Base-by-base conservation (phyloP, 2,113 vertebrate species). In the Lontra canadensis region DNA sequence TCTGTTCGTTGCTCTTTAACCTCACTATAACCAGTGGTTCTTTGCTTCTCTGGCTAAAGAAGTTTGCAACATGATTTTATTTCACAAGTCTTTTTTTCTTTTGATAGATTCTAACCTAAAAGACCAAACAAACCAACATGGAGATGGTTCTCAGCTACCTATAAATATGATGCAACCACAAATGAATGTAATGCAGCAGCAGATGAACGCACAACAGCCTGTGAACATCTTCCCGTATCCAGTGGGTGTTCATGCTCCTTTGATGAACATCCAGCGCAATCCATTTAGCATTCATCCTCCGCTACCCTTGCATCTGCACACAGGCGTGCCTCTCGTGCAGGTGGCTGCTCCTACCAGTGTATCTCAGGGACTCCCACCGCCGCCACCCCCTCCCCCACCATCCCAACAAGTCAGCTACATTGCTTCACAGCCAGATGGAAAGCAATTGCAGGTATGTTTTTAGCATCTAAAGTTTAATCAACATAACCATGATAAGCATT, bases 371-470 rank as follows among this genome's bases (percentile, higher is more conserved):
- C 76, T 52, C 29, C 76, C 76, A 0, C 99, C 99, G 0, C 99
- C 99, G 15, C 99, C 99, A 15, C 99, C 99, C 10, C 99, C 99
- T 0, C 99, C 99, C 61, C 99, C 99, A 25, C 99, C 99, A 94
- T 99, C 99, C 97, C 99, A 99, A 80, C 99, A 99, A 97, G 98
- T 99, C 97, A 98, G 79, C 98, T 99, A 99, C 97, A 97, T 99
- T 78, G 98, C 99, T 74, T 98, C 99, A 93, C 99, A 99, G 44
- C 98, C 99, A 44, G 99, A 99, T 26, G 98, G 98, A 95, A 99
- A 99, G 90, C 98, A 98, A 1, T 88, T 99, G 96, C 99, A 99
- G 99, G 99, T 99, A 98, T 86, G 98, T 98, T 95, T 94, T 97
- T 76, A 97, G 87, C 82, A 98, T 74, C 92, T 94, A 13, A 74